Evolutionary conservation across 1,140 invertebrate genomes (phyloP), one percentile per base, ranked within the genome.

Genomic region (Harlomillsia oculata): DNA sequence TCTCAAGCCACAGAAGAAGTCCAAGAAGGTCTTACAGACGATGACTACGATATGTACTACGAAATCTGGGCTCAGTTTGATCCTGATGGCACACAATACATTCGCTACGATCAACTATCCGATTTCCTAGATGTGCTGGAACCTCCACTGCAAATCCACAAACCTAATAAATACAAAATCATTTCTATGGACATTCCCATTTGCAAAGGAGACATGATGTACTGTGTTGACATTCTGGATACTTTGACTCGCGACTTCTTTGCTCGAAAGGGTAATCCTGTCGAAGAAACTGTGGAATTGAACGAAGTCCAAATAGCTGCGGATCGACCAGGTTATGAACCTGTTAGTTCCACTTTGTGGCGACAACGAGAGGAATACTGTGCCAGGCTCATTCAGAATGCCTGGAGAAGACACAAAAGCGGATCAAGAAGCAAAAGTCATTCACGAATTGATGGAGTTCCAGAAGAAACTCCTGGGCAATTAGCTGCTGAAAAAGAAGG

Each of bases 131-230:
- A 97, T 72, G 43, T 56, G 18, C 78, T 95, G 43, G 90, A 95
- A 72, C 85, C 88, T 49, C 90, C 91, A 56, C 75, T 94, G 56
- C 88, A 94, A 74, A 92, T 97, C 65, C 89, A 94, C 70, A 97
- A 97, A 73, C 93, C 94, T 43, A 97, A 97, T 73, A 94, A 97
- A 77, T 96, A 95, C 75, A 95, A 96, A 79, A 92, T 98, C 69
- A 89, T 97, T 70, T 90, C 88, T 66, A 91, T 97, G 87, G 91
- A 97, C 74, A 97, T 97, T 71, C 87, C 92, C 46, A 97, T 97
- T 70, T 97, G 92, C 77, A 89, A 93, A 74, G 87, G 59, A 39
- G 92, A 97, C 74, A 79, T 87, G 73, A 90, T 95, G 80, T 95
- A 90, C 77, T 97, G 93, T 75, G 89, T 94, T 65, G 94, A 97